Conservation (phyloP, 1,140 invertebrate genomes). For the Atta texana region DNA sequence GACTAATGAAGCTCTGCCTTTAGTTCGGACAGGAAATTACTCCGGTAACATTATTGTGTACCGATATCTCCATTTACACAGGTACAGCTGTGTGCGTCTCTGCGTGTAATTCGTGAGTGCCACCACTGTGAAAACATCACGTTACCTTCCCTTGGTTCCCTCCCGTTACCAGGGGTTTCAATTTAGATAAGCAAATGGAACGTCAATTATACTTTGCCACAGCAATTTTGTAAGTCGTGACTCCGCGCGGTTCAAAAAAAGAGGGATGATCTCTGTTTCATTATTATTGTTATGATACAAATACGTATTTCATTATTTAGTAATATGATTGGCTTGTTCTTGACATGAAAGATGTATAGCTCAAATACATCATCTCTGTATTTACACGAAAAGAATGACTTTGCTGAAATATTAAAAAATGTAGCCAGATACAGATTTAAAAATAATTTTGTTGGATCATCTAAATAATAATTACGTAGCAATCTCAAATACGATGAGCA, state of each 20-base stretch:
- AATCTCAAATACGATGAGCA: too few relatives aligned
- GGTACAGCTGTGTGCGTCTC: conserved; percentile 59
- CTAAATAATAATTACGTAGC: too few relatives aligned
- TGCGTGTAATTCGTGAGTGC: conserved; percentile 70
- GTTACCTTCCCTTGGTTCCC: conserved; percentile 33
- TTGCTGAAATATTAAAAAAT: too few relatives aligned
- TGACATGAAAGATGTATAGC: background rate
- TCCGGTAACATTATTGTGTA: conserved; percentile 79
- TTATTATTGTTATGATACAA: background rate
- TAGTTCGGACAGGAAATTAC: conserved; percentile 81
- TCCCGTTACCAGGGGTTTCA: conserved; percentile 39
- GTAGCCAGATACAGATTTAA: too few relatives aligned
- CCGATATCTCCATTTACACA: conserved; percentile 66
- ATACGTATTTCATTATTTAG: background rate
- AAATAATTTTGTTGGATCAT: too few relatives aligned
- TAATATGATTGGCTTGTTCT: background rate
- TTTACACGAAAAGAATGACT: background rate
- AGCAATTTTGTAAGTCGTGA: conserved; percentile 24
- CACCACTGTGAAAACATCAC: conserved; percentile 32
- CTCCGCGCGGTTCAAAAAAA: background rate
- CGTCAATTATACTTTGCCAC: conserved; percentile 39
- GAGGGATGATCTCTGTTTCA: background rate
- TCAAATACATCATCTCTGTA: background rate
- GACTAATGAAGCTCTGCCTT: conserved; percentile 78
- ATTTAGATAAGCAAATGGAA: conserved; percentile 58